phyloP scores from a whole-genome alignment of 2,888 invertebrate genomes.

The Psococerastis gibbosa region DNA sequence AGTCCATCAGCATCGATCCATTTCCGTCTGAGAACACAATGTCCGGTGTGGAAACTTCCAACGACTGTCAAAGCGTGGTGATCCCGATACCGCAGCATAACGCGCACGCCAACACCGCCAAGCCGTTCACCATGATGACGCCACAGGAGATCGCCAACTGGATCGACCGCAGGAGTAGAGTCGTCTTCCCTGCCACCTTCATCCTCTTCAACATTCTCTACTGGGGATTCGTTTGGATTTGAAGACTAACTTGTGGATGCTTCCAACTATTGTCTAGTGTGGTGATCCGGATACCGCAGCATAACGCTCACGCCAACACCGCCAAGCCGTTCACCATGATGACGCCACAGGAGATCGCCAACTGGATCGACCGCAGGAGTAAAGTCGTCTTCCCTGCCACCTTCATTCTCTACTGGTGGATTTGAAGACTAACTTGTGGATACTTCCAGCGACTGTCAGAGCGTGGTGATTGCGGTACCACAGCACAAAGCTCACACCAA shows the following conservation, averaged over 20 bases:
- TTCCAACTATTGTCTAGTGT: no score
- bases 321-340: constrained; percentile 51
- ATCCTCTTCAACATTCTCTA: constrained; percentile 60
- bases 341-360: constrained; percentile 75
- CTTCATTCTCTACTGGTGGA: constrained; percentile 61
- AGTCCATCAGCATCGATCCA: constrained; percentile 19
- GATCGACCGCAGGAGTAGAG: constrained; percentile 63
- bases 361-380: constrained; percentile 68
- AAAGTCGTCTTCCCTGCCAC: constrained; percentile 56
- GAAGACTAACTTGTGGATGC: no score
- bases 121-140: constrained; percentile 61
- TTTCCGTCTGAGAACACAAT: constrained; percentile 14
- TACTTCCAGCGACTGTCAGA: no score
- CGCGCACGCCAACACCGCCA: constrained; percentile 19
- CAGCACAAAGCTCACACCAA: no score
- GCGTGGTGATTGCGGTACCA: no score
- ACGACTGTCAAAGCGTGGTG: constrained; percentile 12
- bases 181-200: constrained; percentile 59
- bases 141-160: constrained; percentile 75
- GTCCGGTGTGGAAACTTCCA: constrained; percentile 12
- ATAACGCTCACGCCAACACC: no score
- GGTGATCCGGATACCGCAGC: no score
- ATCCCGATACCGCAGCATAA: constrained; percentile 13
- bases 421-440: no score
- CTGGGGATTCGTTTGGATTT: constrained; percentile 52